Evolutionary conservation across 1,140 invertebrate genomes (phyloP).

Genomic region (Pseudomyrmex concolor): DNA sequence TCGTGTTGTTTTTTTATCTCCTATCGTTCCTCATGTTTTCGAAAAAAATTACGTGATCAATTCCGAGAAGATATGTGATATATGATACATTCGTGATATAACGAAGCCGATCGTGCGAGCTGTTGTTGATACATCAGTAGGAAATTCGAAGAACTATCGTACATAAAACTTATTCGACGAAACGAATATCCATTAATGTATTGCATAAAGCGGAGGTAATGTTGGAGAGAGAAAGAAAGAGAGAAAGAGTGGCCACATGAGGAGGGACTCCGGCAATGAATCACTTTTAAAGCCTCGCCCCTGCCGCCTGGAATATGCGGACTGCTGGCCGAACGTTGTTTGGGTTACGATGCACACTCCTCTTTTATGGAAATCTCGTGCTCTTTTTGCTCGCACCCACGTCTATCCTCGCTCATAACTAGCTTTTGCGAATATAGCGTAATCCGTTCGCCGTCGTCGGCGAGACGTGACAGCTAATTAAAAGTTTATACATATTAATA

Average conservation of each 20-base stretch:
- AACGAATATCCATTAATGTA: conserved; percentile 50
- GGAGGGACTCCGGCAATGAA: conserved; percentile 76
- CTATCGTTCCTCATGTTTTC: neutral
- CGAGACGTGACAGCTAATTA: conserved; percentile 33
- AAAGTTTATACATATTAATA: conserved; percentile 58
- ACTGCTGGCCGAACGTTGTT: conserved; percentile 69
- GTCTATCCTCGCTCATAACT: conserved; percentile 41
- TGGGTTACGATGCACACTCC: conserved; percentile 73
- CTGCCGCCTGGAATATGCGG: conserved; percentile 71
- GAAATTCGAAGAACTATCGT: conserved; percentile 32
- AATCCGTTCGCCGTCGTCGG: conserved; percentile 2
- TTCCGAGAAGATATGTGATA: neutral
- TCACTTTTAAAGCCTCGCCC: conserved; percentile 80
- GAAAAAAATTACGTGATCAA: neutral
- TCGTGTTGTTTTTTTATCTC: neutral
- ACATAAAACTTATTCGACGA: conserved; percentile 36
- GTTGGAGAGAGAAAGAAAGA: no score
- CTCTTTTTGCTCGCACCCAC: conserved; percentile 37
- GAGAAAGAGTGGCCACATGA: neutral
- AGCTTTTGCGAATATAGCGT: conserved; percentile 47
- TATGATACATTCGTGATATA: neutral
- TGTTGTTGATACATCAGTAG: conserved; percentile 20
- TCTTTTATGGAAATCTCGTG: conserved; percentile 64
- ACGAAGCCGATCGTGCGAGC: neutral
- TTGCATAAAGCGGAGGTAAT: conserved; percentile 38